Evolutionary conservation across 2,888 invertebrate species (phyloP).

Genomic region (Cheilosia scutellata): DNA sequence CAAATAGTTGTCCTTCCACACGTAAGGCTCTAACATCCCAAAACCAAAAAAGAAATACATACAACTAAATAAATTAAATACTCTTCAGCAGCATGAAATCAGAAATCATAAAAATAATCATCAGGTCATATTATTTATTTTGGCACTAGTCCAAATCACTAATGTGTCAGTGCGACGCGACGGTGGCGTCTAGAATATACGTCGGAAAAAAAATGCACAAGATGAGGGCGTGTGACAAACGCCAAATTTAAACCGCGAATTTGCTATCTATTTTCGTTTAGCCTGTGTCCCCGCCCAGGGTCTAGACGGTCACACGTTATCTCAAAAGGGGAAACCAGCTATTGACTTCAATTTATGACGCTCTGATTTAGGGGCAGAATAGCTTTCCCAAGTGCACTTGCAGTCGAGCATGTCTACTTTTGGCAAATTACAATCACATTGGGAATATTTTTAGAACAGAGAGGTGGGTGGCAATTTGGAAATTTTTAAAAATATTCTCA

Average conservation of each 20-base stretch:
- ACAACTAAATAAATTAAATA: too few relatives aligned
- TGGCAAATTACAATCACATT: constrained; percentile 4
- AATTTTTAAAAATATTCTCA: constrained; percentile 8
- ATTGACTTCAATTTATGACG: constrained; percentile 13
- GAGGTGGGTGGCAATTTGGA: neutral
- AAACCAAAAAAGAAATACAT: neutral
- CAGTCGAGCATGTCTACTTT: constrained; percentile 17
- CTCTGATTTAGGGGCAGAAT: constrained; percentile 2
- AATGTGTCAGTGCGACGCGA: neutral
- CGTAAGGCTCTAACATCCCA: constrained; percentile 9
- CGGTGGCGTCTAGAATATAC: constrained; percentile 50
- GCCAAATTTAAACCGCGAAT: constrained; percentile 23
- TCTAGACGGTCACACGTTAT: constrained; percentile 57
- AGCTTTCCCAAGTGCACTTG: constrained; percentile 43
- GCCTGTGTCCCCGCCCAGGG: constrained; percentile 18
- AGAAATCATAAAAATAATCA: constrained; percentile 63
- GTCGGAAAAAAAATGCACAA: constrained; percentile 4
- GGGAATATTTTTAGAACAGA: constrained; percentile 23
- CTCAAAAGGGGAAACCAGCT: neutral
- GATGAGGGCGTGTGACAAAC: constrained; percentile 59
- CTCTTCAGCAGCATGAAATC: constrained; percentile 37
- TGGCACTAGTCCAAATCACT: constrained; percentile 39
- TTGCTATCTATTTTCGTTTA: constrained; percentile 43
- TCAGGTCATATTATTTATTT: constrained; percentile 55
- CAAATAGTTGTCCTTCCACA: neutral